A percentile compares a stretch with the other conserved stretches of the same genome.
phyloP scores from a whole-genome alignment of 2,797 vertebrate genomes.

The Sternarchorhynchus goeldii region DNA sequence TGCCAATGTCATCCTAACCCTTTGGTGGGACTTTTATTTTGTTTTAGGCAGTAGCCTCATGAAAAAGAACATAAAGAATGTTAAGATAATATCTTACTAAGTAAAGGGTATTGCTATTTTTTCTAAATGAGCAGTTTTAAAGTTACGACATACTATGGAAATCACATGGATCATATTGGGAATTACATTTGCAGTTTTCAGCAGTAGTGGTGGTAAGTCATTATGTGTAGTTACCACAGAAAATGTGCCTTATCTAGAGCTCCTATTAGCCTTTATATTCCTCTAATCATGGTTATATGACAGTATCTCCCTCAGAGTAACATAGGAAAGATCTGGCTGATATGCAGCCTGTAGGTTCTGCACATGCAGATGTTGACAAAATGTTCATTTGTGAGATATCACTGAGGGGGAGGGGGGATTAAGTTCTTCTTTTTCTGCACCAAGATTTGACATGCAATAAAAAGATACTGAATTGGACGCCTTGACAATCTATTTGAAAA shows the following conservation, averaged over 20 bases:
- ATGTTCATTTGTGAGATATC: conserved; percentile 48
- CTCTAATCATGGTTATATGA: conserved; percentile 39
- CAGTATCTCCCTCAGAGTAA: conserved; percentile 40
- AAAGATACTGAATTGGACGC: conserved; percentile 46
- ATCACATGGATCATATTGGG: not conserved
- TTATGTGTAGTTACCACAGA: conserved; percentile 22
- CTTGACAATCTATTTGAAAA: conserved; percentile 56
- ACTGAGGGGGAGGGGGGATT: conserved; percentile 25
- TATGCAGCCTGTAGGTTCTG: conserved; percentile 7
- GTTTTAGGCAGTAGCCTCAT: conserved; percentile 43
- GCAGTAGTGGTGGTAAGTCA: conserved; percentile 15
- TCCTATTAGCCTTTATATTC: conserved; percentile 33
- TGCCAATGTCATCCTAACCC: conserved; percentile 67
- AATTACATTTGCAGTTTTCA: conserved; percentile 3
- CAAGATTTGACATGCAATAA: conserved; percentile 52
- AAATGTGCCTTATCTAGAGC: conserved; percentile 32
- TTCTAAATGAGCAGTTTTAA: conserved; percentile 6
- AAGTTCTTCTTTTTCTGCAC: conserved; percentile 44
- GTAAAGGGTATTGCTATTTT: conserved; percentile 7
- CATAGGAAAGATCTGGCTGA: not conserved
- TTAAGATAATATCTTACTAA: not conserved
- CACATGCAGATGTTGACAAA: conserved; percentile 45
- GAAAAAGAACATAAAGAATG: not conserved
- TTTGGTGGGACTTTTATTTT: conserved; percentile 54
- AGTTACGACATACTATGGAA: not conserved